Percentiles rank a stretch among this genome's conserved stretches.
Evolutionary conservation across 2,113 vertebrate species (phyloP).

Genomic region (Cairina moschata): DNA sequence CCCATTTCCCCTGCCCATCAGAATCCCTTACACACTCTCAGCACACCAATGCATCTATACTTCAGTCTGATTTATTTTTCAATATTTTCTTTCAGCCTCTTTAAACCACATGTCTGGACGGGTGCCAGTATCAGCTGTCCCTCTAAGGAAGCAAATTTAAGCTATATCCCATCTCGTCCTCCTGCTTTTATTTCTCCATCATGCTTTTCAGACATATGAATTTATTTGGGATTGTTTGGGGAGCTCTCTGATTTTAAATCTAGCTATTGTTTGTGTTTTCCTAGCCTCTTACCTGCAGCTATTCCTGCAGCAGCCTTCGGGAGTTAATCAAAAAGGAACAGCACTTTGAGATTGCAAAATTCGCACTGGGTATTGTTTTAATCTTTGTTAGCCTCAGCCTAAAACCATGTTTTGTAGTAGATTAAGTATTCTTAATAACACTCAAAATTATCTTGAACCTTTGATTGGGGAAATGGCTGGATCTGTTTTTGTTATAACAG

Average conservation of each 20-base stretch:
- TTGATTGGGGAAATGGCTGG: not conserved
- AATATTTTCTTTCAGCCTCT: not conserved
- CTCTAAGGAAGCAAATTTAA: not conserved
- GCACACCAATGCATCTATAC: not conserved
- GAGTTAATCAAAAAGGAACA: not conserved
- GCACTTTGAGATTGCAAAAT: not conserved
- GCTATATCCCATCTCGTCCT: not conserved
- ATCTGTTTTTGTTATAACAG: not conserved
- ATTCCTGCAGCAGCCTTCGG: not conserved
- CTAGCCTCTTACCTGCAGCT: not conserved
- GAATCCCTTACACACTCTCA: not conserved
- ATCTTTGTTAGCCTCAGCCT: not conserved
- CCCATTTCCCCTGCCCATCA: not conserved
- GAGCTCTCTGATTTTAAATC: not conserved
- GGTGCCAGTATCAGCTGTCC: not conserved
- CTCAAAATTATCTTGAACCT: not conserved
- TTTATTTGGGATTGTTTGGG: not conserved
- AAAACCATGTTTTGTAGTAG: not conserved
- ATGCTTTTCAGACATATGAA: not conserved
- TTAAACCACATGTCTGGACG: not conserved
- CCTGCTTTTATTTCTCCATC: not conserved
- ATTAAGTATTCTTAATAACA: not conserved
- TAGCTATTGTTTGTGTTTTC: not conserved
- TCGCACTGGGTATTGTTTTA: not conserved
- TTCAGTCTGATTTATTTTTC: constrained; percentile 12